These are phyloP conservation scores for Platorchestia sp. DNA, from an alignment of 1,140 invertebrate species.

Conservation along the genomic window DNA sequence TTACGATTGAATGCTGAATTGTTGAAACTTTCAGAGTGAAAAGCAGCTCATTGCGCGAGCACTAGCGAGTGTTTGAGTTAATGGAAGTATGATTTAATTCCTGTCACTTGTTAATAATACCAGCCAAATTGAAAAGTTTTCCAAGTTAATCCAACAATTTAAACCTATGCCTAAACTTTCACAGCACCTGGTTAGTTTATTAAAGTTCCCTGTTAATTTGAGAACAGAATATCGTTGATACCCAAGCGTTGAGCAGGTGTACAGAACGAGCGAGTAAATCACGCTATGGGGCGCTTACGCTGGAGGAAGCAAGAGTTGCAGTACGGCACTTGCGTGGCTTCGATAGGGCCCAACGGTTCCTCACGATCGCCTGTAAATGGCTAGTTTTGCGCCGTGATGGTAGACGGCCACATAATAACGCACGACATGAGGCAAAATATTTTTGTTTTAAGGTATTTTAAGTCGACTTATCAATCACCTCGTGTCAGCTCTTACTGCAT, in stretches of 20 bases:
- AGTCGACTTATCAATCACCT: slow-evolving; percentile 40
- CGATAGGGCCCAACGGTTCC: background rate
- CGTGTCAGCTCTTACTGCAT: slow-evolving; percentile 46
- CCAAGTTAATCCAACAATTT: background rate
- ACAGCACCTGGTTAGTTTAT: background rate
- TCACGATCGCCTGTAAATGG: slow-evolving; percentile 27
- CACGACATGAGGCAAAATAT: slow-evolving; percentile 31
- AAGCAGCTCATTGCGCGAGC: background rate
- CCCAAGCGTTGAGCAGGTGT: background rate
- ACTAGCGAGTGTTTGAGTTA: background rate
- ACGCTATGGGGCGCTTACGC: background rate
- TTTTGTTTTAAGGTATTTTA: slow-evolving; percentile 41
- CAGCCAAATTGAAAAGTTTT: background rate
- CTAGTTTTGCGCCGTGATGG: slow-evolving; percentile 16
- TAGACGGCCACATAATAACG: slow-evolving; percentile 28
- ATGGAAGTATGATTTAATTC: background rate
- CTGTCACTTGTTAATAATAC: background rate
- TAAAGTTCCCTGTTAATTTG: background rate
- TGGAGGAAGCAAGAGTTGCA: background rate
- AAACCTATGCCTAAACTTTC: background rate
- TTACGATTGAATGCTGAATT: background rate
- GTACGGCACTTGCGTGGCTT: slow-evolving; percentile 10
- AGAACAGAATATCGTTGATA: background rate
- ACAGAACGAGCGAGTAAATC: background rate
- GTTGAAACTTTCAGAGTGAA: background rate